Evolutionary conservation across 2,797 vertebrate genomes (phyloP).

Genomic region (Lepidocolaptes lacrymiger): DNA sequence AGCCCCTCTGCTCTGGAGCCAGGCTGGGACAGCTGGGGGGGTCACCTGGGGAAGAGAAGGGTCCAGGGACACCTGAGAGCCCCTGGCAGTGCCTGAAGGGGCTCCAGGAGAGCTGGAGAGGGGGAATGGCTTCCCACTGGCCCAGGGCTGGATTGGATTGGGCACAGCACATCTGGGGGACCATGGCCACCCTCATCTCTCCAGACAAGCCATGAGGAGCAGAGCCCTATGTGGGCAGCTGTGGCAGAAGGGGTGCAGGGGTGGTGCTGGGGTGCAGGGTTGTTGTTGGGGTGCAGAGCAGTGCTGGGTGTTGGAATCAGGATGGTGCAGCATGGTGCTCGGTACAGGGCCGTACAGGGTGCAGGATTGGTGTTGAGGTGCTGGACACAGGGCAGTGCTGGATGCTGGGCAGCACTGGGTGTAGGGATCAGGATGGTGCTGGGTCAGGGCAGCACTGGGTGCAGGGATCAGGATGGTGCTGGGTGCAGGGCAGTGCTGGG

Average conservation of each 20-base stretch:
- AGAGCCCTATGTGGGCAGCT: fast-evolving
- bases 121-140: neutral
- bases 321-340: neutral
- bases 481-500: neutral
- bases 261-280: neutral
- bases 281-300: neutral
- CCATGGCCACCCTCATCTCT: fast-evolving
- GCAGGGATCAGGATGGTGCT: too few species aligned
- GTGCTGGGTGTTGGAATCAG: neutral
- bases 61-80: fast-evolving
- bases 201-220: fast-evolving
- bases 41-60: neutral
- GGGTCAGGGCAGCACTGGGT: too few species aligned
- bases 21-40: neutral
- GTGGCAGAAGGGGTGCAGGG: neutral
- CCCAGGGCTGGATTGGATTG: fast-evolving
- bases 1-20: neutral
- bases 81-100: neutral
- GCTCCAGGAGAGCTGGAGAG: neutral
- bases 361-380: too few species aligned
- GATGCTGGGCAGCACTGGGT: too few species aligned
- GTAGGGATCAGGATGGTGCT: too few species aligned
- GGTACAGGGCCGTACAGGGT: too few species aligned
- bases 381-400: neutral
- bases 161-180: fast-evolving